These are phyloP conservation scores for Batillaria attramentaria DNA, from an alignment of 1,140 invertebrate species.

Conservation along the genomic window DNA sequence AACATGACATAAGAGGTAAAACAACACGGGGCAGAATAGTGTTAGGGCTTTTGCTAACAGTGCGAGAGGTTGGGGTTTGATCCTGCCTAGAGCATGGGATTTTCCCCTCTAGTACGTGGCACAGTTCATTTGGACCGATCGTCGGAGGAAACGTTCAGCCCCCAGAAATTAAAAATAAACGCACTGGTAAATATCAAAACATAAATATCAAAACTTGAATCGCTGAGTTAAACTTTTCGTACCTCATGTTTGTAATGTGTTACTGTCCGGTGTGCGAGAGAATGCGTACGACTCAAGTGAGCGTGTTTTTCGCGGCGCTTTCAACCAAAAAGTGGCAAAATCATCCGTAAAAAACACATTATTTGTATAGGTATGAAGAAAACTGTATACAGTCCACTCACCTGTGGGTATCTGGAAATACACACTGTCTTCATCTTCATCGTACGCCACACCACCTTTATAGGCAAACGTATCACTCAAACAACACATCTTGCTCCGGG, in stretches of 20 bases:
- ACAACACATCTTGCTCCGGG: not conserved
- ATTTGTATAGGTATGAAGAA: not conserved
- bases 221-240: not conserved
- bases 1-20: no score
- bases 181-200: no score
- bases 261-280: no score
- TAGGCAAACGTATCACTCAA: not conserved
- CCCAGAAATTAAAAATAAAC: no score
- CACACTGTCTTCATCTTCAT: not conserved
- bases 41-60: no score
- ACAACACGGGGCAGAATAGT: no score
- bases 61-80: no score
- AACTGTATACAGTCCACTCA: not conserved
- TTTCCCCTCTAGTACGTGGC: no score
- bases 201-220: no score
- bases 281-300: not conserved
- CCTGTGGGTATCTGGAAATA: not conserved
- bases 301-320: not conserved
- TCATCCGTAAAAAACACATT: not conserved
- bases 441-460: not conserved
- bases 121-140: no score
- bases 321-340: not conserved
- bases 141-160: no score
- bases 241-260: not conserved
- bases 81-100: no score